Conservation (phyloP, 2,888 invertebrate species). For the Conomelus anceps region DNA sequence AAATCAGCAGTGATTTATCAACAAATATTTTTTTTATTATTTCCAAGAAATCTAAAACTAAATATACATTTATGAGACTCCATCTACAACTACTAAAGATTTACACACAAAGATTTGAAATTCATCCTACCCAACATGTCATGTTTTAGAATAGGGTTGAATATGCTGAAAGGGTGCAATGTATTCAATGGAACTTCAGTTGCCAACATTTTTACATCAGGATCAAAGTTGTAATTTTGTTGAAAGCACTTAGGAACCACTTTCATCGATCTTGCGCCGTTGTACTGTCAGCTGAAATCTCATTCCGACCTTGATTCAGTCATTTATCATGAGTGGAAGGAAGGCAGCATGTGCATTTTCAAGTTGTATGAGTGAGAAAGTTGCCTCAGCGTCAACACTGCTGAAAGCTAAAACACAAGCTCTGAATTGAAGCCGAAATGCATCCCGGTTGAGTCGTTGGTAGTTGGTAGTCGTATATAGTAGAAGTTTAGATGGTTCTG, state of each 20-base stretch:
- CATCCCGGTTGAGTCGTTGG: not conserved
- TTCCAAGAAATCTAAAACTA: no score
- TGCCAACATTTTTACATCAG: not conserved
- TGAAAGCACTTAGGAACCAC: not conserved
- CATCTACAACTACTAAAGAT: no score
- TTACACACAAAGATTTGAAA: no score
- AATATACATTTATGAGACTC: no score
- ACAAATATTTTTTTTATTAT: no score
- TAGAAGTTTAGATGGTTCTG: not conserved
- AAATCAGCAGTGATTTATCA: no score
- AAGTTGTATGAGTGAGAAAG: not conserved
- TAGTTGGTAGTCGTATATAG: not conserved
- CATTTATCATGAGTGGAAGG: not conserved
- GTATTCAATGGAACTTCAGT: no score
- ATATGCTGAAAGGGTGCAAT: no score
- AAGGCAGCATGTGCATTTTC: not conserved
- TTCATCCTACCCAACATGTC: no score
- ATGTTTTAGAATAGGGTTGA: no score
- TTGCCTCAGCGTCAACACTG: not conserved
- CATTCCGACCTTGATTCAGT: not conserved
- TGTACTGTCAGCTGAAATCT: not conserved
- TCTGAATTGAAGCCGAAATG: not conserved
- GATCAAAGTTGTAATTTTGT: not conserved
- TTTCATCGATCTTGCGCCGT: not conserved
- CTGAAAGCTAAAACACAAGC: not conserved